Percentiles rank a stretch among this genome's conserved stretches.
phyloP scores from a whole-genome alignment of 2,113 vertebrate genomes.

The Pholis gunnellus region DNA sequence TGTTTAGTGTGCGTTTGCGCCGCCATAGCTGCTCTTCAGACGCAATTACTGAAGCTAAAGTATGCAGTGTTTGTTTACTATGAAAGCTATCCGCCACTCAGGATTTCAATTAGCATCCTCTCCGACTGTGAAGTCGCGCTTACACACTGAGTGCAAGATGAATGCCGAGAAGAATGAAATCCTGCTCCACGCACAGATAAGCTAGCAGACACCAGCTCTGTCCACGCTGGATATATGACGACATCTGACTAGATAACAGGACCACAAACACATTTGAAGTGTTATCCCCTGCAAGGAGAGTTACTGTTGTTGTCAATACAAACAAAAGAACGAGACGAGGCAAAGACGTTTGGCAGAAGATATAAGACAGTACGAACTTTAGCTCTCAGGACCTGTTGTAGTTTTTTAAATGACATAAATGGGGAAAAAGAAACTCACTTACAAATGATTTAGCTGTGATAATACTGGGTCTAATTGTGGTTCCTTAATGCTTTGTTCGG shows the following conservation, averaged over 20 bases:
- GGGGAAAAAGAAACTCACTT: background rate
- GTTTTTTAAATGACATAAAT: background rate
- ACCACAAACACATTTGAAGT: conserved; percentile 39
- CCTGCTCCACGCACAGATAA: conserved; percentile 47
- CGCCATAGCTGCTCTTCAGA: conserved; percentile 47
- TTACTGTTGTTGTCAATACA: conserved; percentile 1
- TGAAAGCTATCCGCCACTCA: conserved; percentile 74
- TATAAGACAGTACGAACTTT: background rate
- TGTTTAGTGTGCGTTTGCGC: conserved; percentile 14
- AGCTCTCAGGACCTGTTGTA: background rate
- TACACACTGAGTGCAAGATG: conserved; percentile 1
- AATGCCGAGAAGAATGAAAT: conserved; percentile 37
- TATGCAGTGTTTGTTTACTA: conserved; percentile 70
- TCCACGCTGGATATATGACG: conserved; percentile 50
- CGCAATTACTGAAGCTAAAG: conserved; percentile 71
- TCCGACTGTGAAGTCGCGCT: conserved; percentile 40
- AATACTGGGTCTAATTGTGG: too few relatives aligned
- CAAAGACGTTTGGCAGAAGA: background rate
- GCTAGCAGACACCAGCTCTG: conserved; percentile 25
- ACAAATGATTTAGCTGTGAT: background rate
- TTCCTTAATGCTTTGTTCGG: background rate
- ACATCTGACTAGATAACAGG: conserved; percentile 45
- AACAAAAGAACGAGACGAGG: background rate
- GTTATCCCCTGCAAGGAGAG: conserved; percentile 16
- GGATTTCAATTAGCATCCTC: conserved; percentile 76